phyloP scores from a whole-genome alignment of 2,113 vertebrate species.

The Sebastes schlegelii region DNA sequence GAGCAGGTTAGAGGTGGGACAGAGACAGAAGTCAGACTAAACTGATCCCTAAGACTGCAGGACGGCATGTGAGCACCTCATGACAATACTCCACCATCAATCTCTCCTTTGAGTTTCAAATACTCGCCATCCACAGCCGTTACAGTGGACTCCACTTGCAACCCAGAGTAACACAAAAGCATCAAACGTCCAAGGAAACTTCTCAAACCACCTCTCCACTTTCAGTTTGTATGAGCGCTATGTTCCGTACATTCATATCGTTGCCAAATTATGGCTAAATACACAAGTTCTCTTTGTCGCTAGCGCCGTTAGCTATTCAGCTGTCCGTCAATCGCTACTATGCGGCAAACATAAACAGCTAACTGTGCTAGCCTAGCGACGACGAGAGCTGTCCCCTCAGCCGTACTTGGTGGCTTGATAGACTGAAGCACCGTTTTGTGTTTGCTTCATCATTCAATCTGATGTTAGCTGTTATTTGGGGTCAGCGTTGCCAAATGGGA shows the following conservation, averaged over 20 bases:
- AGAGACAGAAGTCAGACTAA: slow-evolving; percentile 14
- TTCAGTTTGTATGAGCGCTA: neutral
- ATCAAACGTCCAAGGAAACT: neutral
- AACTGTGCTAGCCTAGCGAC: neutral
- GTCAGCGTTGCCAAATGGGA: too few relatives aligned
- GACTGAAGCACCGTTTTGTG: neutral
- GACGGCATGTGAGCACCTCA: slow-evolving; percentile 10
- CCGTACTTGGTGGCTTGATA: neutral
- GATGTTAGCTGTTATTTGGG: neutral
- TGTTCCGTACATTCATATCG: neutral
- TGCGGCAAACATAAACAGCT: neutral
- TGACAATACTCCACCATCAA: neutral
- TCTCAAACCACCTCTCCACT: neutral
- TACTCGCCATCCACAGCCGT: neutral
- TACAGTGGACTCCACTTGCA: neutral
- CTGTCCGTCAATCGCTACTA: neutral
- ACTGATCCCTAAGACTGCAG: slow-evolving; percentile 7
- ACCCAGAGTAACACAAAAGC: neutral
- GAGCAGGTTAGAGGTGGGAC: neutral
- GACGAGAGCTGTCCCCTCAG: neutral
- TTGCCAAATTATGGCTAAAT: neutral
- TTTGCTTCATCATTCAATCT: neutral
- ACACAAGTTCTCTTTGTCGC: neutral
- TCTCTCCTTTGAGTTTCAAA: neutral
- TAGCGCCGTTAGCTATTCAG: neutral